phyloP scores from a whole-genome alignment of 2,888 invertebrate species.

The Calliopum simillimum region DNA sequence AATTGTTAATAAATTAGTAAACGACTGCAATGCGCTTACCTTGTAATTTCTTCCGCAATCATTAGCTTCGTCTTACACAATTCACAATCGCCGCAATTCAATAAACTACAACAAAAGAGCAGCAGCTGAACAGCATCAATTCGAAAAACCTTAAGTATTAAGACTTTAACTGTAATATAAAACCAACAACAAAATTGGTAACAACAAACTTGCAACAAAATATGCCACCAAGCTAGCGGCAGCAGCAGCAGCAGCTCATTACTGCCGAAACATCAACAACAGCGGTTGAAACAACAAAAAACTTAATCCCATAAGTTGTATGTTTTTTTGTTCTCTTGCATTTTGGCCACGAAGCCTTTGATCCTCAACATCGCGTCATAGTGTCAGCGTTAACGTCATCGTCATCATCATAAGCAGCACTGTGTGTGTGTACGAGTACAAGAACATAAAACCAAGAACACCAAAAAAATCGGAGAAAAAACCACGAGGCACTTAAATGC shows the following conservation, averaged over 20 bases:
- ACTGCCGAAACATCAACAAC: constrained; percentile 14
- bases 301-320: constrained; percentile 1
- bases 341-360: constrained; percentile 21
- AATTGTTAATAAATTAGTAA: not conserved
- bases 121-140: not conserved
- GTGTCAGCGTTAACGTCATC: not conserved
- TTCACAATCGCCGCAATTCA: not conserved
- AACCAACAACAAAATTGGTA: constrained; percentile 39
- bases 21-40: not conserved
- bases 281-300: constrained; percentile 28
- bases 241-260: constrained; percentile 26
- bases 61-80: constrained; percentile 1
- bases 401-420: not conserved
- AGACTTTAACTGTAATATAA: constrained; percentile 10
- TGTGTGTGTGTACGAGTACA: not conserved
- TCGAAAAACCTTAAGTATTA: not conserved
- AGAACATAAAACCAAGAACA: not conserved
- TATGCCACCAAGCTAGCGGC: not conserved
- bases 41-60: not conserved
- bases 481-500: not conserved
- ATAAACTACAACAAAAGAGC: not conserved
- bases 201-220: constrained; percentile 28
- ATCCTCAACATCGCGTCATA: constrained; percentile 11
- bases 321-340: no score
- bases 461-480: not conserved